Evolutionary conservation across 2,113 vertebrate genomes (phyloP), one percentile per base, ranked within the genome.

Genomic region (Erythrocercus mccallii): DNA sequence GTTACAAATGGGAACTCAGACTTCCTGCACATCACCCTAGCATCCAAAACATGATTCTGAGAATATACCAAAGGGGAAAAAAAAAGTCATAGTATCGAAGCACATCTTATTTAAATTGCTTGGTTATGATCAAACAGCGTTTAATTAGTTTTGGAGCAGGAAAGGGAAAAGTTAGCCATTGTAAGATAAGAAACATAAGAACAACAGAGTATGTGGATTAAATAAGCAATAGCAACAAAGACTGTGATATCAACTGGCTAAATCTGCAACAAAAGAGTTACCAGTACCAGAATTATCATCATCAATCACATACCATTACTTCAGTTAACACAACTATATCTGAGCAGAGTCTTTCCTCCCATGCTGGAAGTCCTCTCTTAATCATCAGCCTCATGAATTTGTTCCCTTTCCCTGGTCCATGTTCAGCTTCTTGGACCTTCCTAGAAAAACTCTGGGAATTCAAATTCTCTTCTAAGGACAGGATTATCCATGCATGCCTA

Each of bases 71-170:
- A 48, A 61, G 42, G 30, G 8, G 16, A 2, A 13, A n/a, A 37
- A 56, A 37, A 16, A 24, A 12, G 17, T 11, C 1, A 35, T 28
- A n/a, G n/a, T 56, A n/a, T 73, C 2, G 0, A 4, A 93, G 28
- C 84, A 11, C 40, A 64, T 70, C 58, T 81, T 73, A 88, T 18
- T 37, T 78, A 44, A 86, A 91, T 4, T 68, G 30, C 14, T 16
- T 65, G 38, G 44, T 84, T 68, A 25, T 44, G 18, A 84, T 86
- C 54, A 78, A 91, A 86, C 13, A 72, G 17, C 2, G 12, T 71
- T 87, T 71, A 68, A 78, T 50, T 73, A 57, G 45, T 85, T 68
- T 51, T 38, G 19, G 20, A 74, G 47, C 33, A 89, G 31, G 61
- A 92, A 86, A 73, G 7, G 21, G 10, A 24, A 53, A 86, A 73